phyloP scores from a whole-genome alignment of 2,888 invertebrate species.

The Amaurobius ferox region DNA sequence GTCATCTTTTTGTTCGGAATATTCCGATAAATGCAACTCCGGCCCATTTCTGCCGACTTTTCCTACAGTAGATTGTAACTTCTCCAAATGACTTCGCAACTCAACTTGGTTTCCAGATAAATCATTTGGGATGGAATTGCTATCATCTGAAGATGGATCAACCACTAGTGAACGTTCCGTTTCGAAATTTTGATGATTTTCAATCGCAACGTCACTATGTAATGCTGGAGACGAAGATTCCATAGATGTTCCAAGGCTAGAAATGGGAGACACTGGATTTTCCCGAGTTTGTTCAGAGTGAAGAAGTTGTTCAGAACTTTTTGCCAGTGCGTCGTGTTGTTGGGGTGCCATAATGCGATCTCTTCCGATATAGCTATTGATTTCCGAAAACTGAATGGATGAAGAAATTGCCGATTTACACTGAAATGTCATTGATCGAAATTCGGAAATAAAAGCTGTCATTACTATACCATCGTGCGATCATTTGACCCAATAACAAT shows the following conservation, averaged over 20 bases:
- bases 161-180: neutral
- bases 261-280: constrained; percentile 9
- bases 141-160: constrained; percentile 36
- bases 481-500: no score
- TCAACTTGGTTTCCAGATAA: neutral
- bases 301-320: neutral
- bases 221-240: constrained; percentile 33
- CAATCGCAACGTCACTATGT: neutral
- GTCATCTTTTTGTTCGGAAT: neutral
- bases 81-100: constrained; percentile 27
- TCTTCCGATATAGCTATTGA: neutral
- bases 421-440: constrained; percentile 42
- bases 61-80: constrained; percentile 45
- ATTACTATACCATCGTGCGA: neutral
- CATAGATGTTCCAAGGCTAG: constrained; percentile 33
- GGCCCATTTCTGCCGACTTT: constrained; percentile 33
- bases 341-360: constrained; percentile 10
- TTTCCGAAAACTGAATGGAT: neutral
- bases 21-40: neutral
- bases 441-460: constrained; percentile 40
- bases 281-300: neutral
- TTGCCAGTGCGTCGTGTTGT: constrained; percentile 4
- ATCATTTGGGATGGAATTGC: constrained; percentile 25
- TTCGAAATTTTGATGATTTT: neutral
- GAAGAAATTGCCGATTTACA: constrained; percentile 29